Conservation (phyloP, 2,113 vertebrate genomes). For the Amphilophus citrinellus region DNA sequence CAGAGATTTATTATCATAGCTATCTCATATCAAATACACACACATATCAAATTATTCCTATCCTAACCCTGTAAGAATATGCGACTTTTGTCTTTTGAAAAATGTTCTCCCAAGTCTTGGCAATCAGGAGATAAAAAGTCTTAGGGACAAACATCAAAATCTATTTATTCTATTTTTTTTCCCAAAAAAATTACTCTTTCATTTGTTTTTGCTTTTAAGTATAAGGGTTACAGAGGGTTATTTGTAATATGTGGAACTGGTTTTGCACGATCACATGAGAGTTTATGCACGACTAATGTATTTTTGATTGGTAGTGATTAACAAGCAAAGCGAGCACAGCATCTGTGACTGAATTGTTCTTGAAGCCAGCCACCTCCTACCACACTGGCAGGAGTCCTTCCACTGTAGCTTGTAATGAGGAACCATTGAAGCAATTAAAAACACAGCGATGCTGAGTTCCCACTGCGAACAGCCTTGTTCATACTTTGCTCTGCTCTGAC, state of each 20-base stretch:
- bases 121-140: neutral
- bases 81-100: neutral
- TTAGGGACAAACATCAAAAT: neutral
- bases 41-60: neutral
- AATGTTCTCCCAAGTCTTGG: neutral
- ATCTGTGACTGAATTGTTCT: conserved; percentile 51
- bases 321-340: conserved; percentile 25
- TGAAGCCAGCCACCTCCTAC: conserved; percentile 41
- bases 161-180: too few relatives aligned
- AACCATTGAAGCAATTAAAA: conserved; percentile 33
- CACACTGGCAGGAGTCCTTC: conserved; percentile 50
- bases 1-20: neutral
- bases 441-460: conserved; percentile 7
- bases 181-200: too few relatives aligned
- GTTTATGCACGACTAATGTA: conserved; percentile 35
- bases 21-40: neutral
- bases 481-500: neutral
- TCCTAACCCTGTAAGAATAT: neutral
- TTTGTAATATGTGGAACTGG: neutral
- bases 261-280: neutral
- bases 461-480: neutral
- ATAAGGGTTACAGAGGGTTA: neutral
- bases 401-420: conserved; percentile 42
- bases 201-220: neutral
- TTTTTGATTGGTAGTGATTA: conserved; percentile 54